Base-by-base conservation (phyloP, 1,140 invertebrate species). In the Trachelipus rathkii region DNA sequence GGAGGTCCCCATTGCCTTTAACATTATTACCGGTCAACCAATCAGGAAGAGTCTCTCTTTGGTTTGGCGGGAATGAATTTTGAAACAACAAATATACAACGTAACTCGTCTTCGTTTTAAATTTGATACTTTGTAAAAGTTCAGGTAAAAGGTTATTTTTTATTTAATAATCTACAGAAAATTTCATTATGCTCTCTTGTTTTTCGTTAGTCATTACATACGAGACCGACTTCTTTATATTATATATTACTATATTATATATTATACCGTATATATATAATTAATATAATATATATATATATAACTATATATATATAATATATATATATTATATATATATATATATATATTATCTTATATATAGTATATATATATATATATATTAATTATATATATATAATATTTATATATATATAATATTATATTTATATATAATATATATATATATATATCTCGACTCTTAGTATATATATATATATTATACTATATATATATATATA, bases 181-280 rank as follows among this genome's bases (percentile, higher is more conserved):
- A 60, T 19, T 60, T 60, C 50, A 60, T 60, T 60, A 60, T 19
- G 50, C 11, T 60, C 11, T 60, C 11, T 60, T 60, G 11, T 60
- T 15, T 60, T 60, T 8, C 50, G 50, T 60, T 60, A 15, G 2
- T 60, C 50, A 19, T 60, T 19, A 60, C 50, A 15, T 60, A 60
- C 50, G 19, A 60, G 19, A 60, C 50, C 19, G 11, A 60, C 4
- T 13, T 15, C 1, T 60, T 3, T 60, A 60, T 15, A 60, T 60
- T 60, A 60, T 15, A 60, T 60, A 60, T 60, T n/a, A n/a, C n/a
- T n/a, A n/a, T n/a, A n/a, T n/a, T n/a, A n/a, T n/a, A n/a, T n/a
- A n/a, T n/a, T n/a, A n/a, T n/a, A n/a, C n/a, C n/a, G n/a, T n/a
- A 60, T 60, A 60, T 60, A 60, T 60, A 60, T 60, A 60, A 60